Base-by-base conservation (phyloP, 2,888 invertebrate genomes). In the Pterostichus niger region DNA sequence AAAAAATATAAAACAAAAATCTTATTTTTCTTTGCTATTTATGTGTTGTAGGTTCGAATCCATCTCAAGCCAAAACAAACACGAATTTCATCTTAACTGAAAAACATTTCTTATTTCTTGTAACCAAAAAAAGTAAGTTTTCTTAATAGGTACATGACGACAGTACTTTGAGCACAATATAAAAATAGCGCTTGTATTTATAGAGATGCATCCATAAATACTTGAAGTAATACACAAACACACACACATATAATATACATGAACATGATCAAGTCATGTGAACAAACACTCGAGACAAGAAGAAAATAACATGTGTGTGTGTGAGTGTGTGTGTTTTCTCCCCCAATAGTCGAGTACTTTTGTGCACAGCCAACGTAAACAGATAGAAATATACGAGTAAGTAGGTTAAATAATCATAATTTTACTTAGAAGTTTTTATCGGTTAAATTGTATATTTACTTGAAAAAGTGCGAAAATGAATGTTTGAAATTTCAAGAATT, bases 121-220 rank as follows among this genome's bases (percentile, higher is more conserved):
- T 35, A 64, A 64, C 64, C 11, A 49, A 64, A 64, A n/a, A 64
- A 64, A 64, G 64, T 64, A 64, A 64, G 35, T 64, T 64, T 64
- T 64, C 64, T 64, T 64, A 64, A 64, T 64, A 64, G 64, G 49
- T 49, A 49, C 13, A 64, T 64, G 64, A 64, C 64, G 64, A 64
- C 64, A 64, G 64, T 64, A 33, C n/a, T 33, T 49, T 9, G 5
- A 49, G 13, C 49, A n/a, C 49, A 33, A 31, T 64, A 75, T 75
- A 75, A 52, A 49, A 75, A 49, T 64, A 76, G 52, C 40, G 33
- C 2, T 35, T 76, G 24, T 77, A 77, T 77, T 77, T 77, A 56
- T 77, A 77, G 77, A 54, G 54, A 56, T 77, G 54, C 75, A 75
- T 75, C 9, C 54, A 77, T 54, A 77, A 77, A 77, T 77, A 77